Evolutionary conservation across 1,140 invertebrate genomes (phyloP), one percentile per base, ranked within the genome.

Genomic region (Drosophila nasuta): DNA sequence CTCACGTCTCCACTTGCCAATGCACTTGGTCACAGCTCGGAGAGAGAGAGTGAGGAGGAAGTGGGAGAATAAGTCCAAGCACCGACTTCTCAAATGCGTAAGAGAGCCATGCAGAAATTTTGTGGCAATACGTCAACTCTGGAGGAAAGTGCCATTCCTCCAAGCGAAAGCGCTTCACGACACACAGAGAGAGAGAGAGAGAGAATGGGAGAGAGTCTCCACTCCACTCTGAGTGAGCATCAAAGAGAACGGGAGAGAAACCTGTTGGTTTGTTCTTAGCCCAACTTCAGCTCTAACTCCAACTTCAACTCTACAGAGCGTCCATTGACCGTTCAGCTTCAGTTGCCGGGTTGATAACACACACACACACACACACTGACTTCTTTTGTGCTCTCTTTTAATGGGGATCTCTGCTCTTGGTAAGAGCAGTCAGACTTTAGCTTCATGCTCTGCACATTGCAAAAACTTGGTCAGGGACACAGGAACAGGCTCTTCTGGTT

Each of bases 281-380:
- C 11, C 43, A 52, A 25, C 25, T 17, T 17, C 43, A 57, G 10
- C 13, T 49, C 45, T 38, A 46, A 45, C 63, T 86, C 60, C 75
- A 81, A 45, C 63, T 86, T 56, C 75, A 81, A 85, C 69, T 83
- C 75, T 73, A 76, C 68, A 82, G 79, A 74, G 68, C 82, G 82
- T 86, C 67, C 82, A 79, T 86, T 86, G 82, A 86, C 82, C 82
- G 82, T 86, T 86, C 82, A 65, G 81, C 82, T 86, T 86, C 79
- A 86, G 83, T 86, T 87, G 83, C 82, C 83, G 83, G 83, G 75
- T 67, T 75, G 63, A 69, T 66, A 77, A 81, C 82, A 62, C 54
- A 33, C 33, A 20, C 17, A 81, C 82, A 62, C 54, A 33, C 33
- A 20, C 17, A 17, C 17, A 17, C 52, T 62, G 52, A 30, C 33